Conservation (phyloP, 2,113 vertebrate species). For the Pholis gunnellus region DNA sequence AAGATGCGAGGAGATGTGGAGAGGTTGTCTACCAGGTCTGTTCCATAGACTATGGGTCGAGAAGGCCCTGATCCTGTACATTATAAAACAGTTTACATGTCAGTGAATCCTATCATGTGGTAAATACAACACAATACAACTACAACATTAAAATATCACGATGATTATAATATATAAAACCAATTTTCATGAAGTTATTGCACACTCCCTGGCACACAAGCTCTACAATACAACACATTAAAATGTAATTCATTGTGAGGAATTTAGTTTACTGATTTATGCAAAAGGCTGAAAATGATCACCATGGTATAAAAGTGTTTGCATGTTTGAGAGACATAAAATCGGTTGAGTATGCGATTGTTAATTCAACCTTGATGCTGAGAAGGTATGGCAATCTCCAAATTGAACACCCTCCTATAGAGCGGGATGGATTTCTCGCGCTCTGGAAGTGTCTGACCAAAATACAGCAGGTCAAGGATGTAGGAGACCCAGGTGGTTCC, state of each 20-base stretch:
- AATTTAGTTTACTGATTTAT: neutral
- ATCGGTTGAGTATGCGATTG: neutral
- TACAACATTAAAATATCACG: neutral
- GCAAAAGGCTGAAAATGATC: neutral
- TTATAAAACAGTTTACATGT: neutral
- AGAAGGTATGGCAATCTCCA: neutral
- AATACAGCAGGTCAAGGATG: conserved; percentile 83
- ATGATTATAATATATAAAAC: neutral
- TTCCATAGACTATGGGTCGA: neutral
- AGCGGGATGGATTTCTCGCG: conserved; percentile 74
- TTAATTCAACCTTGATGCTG: conserved; percentile 4
- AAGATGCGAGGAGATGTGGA: conserved; percentile 81
- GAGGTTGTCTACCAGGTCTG: conserved; percentile 63
- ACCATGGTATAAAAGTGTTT: neutral
- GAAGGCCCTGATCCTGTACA: neutral
- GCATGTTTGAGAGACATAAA: neutral
- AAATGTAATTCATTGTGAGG: too few relatives aligned
- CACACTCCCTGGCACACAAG: neutral
- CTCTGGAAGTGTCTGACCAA: conserved; percentile 64
- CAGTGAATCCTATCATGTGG: neutral
- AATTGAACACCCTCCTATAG: conserved; percentile 61
- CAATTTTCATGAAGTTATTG: neutral
- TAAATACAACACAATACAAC: neutral
- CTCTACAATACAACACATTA: neutral
- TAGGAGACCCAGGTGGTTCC: conserved; percentile 87